Evolutionary conservation across 1,140 invertebrate species (phyloP).

Genomic region (Danaus melanippus): DNA sequence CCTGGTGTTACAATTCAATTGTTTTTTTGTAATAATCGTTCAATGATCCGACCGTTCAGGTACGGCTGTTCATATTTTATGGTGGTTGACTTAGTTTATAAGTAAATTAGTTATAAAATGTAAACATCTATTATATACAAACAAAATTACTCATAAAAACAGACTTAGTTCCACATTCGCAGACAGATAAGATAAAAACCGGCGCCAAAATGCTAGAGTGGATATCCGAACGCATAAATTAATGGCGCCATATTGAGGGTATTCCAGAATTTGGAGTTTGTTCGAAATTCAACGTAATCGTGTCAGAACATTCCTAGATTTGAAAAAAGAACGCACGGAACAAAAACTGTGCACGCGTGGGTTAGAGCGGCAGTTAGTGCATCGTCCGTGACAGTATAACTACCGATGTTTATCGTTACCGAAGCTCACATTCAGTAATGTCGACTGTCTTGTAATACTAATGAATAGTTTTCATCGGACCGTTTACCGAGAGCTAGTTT

Average conservation of each 20-base stretch:
- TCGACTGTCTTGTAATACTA: slow-evolving; percentile 20
- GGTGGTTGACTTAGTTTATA: too few species aligned
- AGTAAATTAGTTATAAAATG: too few species aligned
- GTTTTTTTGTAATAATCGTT: slow-evolving; percentile 11
- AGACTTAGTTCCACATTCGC: neutral
- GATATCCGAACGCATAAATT: slow-evolving; percentile 40
- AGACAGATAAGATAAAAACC: slow-evolving; percentile 25
- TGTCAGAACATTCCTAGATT: slow-evolving; percentile 1
- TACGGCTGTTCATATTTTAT: too few species aligned
- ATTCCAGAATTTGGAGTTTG: slow-evolving; percentile 28
- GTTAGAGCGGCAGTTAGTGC: slow-evolving; percentile 55
- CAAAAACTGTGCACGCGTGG: slow-evolving; percentile 60
- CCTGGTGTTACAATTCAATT: slow-evolving; percentile 19
- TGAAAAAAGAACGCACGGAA: slow-evolving; percentile 29
- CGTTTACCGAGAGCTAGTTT: slow-evolving; percentile 17
- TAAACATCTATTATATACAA: too few species aligned
- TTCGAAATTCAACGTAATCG: slow-evolving; percentile 9
- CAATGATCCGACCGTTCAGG: slow-evolving; percentile 1
- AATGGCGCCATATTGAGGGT: slow-evolving; percentile 43
- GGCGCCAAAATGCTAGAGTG: slow-evolving; percentile 43
- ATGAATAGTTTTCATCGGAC: slow-evolving; percentile 25
- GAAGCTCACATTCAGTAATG: slow-evolving; percentile 24
- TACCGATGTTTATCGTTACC: slow-evolving; percentile 56
- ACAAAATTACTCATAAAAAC: too few species aligned
- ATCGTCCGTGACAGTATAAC: slow-evolving; percentile 57